Evolutionary conservation across 2,797 vertebrate genomes (phyloP).

Genomic region (Ambastaia sidthimunki): DNA sequence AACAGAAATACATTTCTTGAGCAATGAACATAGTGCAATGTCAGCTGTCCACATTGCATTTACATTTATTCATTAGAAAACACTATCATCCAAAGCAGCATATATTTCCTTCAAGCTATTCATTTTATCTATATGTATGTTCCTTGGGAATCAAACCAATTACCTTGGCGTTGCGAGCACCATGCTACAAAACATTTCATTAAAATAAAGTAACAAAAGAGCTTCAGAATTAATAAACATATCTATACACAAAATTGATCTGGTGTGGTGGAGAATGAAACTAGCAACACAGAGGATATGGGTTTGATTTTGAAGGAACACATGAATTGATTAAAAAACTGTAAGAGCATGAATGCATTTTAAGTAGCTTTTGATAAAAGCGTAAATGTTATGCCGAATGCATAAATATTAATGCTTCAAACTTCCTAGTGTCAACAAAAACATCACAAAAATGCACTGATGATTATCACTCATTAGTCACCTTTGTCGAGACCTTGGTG

Average conservation of each 20-base stretch:
- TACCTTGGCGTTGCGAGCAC: background rate
- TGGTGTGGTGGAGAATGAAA: too few relatives aligned
- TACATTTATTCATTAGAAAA: background rate
- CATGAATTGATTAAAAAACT: too few relatives aligned
- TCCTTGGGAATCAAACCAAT: background rate
- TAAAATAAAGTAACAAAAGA: background rate
- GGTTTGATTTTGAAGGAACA: too few relatives aligned
- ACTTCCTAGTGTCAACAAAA: background rate
- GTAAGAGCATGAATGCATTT: background rate
- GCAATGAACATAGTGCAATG: too few relatives aligned
- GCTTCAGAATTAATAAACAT: too few relatives aligned
- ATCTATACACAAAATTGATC: too few relatives aligned
- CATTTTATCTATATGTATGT: background rate
- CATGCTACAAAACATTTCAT: background rate
- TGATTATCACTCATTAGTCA: slow-evolving; percentile 6
- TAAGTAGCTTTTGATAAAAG: too few relatives aligned
- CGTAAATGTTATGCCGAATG: too few relatives aligned
- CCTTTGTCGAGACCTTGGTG: background rate
- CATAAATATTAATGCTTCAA: background rate
- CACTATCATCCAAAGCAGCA: background rate
- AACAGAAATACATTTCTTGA: too few relatives aligned
- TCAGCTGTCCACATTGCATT: background rate
- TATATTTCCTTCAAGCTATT: background rate
- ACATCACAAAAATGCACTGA: background rate
- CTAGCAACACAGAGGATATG: too few relatives aligned